A percentile compares a stretch with the other conserved stretches of the same genome.
Conservation (phyloP, 23 tunicate genomes). For the Styela plicata region DNA sequence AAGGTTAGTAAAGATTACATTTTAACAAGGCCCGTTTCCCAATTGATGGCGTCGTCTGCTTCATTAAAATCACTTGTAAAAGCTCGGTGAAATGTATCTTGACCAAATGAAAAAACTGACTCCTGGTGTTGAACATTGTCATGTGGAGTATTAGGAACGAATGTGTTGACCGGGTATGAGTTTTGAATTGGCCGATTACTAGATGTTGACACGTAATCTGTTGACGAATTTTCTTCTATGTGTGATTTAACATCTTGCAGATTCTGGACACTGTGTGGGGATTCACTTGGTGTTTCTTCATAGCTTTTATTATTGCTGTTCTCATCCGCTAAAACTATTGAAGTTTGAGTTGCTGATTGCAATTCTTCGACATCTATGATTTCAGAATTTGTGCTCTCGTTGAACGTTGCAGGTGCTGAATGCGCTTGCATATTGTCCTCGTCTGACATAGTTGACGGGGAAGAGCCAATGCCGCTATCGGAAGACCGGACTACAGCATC, state of each 20-base stretch:
- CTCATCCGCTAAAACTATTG: background rate
- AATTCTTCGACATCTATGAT: background rate
- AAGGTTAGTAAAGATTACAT: background rate
- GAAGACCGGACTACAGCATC: background rate
- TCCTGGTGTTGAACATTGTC: background rate
- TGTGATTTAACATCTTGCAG: background rate
- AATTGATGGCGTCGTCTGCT: background rate
- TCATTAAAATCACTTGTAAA: background rate
- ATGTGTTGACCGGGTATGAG: background rate
- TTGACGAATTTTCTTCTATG: background rate
- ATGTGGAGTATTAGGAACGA: background rate
- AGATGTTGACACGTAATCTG: background rate
- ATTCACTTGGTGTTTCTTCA: background rate
- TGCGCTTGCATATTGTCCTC: background rate
- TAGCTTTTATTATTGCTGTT: background rate
- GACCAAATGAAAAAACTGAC: background rate
- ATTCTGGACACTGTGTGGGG: background rate
- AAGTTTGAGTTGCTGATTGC: background rate
- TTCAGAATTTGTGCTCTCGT: background rate
- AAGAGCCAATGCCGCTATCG: conserved; percentile 15
- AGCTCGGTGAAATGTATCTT: background rate
- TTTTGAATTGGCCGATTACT: too few relatives aligned
- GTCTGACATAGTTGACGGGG: conserved; percentile 3
- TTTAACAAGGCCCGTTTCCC: background rate
- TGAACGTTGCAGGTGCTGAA: background rate